Conservation (phyloP, 1,140 invertebrate genomes). For the Samia ricini region DNA sequence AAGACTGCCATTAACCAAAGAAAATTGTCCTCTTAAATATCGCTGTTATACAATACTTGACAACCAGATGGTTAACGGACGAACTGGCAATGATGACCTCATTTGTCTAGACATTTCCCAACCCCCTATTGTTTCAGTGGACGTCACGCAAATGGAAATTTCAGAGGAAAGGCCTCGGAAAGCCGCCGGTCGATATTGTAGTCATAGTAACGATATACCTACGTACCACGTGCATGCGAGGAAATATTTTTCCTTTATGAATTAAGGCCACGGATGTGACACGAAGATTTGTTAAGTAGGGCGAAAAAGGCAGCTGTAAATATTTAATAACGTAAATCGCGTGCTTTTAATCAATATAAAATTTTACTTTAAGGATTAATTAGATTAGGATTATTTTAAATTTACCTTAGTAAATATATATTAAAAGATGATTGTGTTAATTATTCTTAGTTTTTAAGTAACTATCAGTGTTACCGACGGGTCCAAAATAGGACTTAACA, state of each 20-base stretch:
- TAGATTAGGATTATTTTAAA: not conserved
- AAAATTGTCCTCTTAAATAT: not conserved
- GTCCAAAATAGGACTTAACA: too few species aligned
- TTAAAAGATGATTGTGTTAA: too few species aligned
- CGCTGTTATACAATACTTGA: not conserved
- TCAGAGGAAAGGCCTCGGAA: slow-evolving; percentile 69
- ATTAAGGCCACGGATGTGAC: slow-evolving; percentile 63
- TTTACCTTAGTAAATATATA: too few species aligned
- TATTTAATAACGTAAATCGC: not conserved
- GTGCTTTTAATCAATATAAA: not conserved
- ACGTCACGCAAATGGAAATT: slow-evolving; percentile 67
- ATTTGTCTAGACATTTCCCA: slow-evolving; percentile 54
- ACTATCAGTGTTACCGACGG: too few species aligned
- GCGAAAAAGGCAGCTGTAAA: not conserved
- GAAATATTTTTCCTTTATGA: slow-evolving; percentile 66
- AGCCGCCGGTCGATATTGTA: slow-evolving; percentile 71
- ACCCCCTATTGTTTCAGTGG: slow-evolving; percentile 58
- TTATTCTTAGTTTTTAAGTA: too few species aligned
- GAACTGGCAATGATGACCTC: not conserved
- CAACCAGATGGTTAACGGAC: not conserved
- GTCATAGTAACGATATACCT: slow-evolving; percentile 70
- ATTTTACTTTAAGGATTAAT: not conserved
- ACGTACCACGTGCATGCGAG: slow-evolving; percentile 63
- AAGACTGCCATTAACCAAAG: not conserved
- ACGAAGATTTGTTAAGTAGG: slow-evolving; percentile 17